Conservation (phyloP, 1,140 invertebrate genomes). For the Ceratosolen solmsi region DNA sequence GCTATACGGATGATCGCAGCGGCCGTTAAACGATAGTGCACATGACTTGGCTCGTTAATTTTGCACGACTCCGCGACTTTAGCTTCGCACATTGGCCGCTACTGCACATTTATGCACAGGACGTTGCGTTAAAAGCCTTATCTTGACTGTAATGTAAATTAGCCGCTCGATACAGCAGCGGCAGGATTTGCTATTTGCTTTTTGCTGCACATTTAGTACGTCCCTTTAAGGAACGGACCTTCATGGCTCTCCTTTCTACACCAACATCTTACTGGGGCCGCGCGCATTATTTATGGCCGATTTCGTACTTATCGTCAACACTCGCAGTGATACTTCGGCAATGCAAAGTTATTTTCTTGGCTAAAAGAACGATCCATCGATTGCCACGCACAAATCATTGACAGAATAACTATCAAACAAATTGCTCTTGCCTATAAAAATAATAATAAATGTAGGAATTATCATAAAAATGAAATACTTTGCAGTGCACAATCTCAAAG, state of each 20-base stretch:
- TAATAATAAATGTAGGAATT: not conserved
- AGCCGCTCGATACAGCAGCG: not conserved
- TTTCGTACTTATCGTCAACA: not conserved
- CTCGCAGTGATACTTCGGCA: not conserved
- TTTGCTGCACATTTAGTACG: not conserved
- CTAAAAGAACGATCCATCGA: not conserved
- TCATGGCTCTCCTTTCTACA: not conserved
- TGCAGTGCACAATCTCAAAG: not conserved
- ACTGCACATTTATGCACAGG: not conserved
- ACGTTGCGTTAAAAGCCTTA: slow-evolving; percentile 27
- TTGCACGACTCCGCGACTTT: not conserved
- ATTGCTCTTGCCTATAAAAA: not conserved
- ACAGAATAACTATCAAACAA: not conserved
- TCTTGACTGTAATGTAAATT: slow-evolving; percentile 29
- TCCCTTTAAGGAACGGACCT: not conserved
- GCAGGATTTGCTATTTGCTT: slow-evolving; percentile 1
- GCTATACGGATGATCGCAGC: not conserved
- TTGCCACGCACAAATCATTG: not conserved
- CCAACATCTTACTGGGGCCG: not conserved
- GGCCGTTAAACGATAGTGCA: slow-evolving; percentile 18
- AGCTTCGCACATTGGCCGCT: not conserved
- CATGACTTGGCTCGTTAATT: slow-evolving; percentile 30
- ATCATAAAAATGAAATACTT: not conserved
- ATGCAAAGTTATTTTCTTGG: not conserved
- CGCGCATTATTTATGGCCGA: not conserved